These are phyloP conservation scores for Pocillopora grandis DNA, from an alignment of 92 coral and sea anemone genomes.

Conservation along the genomic window DNA sequence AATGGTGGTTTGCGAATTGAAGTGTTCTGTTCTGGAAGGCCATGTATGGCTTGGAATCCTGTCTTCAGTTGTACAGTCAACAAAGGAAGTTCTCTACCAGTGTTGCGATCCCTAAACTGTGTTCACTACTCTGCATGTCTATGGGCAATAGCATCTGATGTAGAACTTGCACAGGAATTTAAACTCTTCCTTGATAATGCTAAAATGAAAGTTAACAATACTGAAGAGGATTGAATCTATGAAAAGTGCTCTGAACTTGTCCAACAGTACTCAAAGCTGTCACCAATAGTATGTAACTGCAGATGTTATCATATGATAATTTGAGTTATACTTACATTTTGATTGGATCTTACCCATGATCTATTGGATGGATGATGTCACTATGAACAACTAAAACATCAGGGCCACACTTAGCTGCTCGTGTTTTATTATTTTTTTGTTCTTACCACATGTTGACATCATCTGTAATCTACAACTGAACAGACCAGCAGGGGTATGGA, in stretches of 20 bases:
- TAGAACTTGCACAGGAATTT: constrained; percentile 42
- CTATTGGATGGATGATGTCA: too few species aligned
- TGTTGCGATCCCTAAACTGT: constrained; percentile 69
- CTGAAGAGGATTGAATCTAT: neutral
- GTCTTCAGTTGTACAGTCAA: constrained; percentile 53
- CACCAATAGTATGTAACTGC: neutral
- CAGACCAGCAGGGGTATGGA: too few species aligned
- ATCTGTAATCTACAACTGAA: too few species aligned
- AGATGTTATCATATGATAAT: too few species aligned
- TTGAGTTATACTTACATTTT: too few species aligned
- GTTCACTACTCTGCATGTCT: constrained; percentile 86
- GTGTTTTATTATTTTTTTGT: too few species aligned
- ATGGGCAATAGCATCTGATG: constrained; percentile 94
- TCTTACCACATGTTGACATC: too few species aligned
- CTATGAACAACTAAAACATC: too few species aligned
- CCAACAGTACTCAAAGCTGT: neutral
- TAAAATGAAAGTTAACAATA: neutral
- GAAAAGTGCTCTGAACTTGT: neutral
- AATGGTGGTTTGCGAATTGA: constrained; percentile 66
- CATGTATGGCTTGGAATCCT: constrained; percentile 92
- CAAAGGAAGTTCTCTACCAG: constrained; percentile 33
- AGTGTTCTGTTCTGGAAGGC: constrained; percentile 87
- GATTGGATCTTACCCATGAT: too few species aligned
- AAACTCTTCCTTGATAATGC: constrained; percentile 22
- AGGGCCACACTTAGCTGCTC: too few species aligned